phyloP scores from a whole-genome alignment of 1,140 invertebrate species.

The Potamilus streckersoni region DNA sequence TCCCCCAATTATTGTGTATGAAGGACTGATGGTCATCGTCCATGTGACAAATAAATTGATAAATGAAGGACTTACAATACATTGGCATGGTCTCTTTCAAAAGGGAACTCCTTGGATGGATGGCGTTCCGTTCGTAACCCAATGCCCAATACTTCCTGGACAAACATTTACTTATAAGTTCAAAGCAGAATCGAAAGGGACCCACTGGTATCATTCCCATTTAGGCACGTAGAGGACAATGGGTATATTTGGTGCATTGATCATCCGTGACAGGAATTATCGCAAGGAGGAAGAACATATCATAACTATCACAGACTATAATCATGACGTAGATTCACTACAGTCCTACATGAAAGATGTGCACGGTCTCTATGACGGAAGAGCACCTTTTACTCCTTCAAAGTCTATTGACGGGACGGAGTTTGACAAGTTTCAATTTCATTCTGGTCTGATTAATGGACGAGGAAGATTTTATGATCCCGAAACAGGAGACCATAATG shows the following conservation, averaged over 20 bases:
- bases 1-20: conserved; percentile 78
- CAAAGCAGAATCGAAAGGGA: conserved; percentile 48
- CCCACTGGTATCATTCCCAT: conserved; percentile 65
- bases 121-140: conserved; percentile 89
- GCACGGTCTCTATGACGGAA: conserved; percentile 36
- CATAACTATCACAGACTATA: conserved; percentile 52
- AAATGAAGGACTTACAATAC: conserved; percentile 84
- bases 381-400: conserved; percentile 19
- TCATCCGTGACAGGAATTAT: conserved; percentile 35
- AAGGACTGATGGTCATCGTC: conserved; percentile 85
- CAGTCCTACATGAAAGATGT: conserved; percentile 42
- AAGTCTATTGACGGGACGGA: conserved; percentile 33
- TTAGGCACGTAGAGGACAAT: conserved; percentile 50
- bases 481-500: conserved; percentile 35
- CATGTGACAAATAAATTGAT: conserved; percentile 86
- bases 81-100: conserved; percentile 90
- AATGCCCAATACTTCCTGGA: conserved; percentile 88
- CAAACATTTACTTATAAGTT: conserved; percentile 88
- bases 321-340: conserved; percentile 50
- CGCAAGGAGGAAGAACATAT: conserved; percentile 34
- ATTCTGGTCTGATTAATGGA: conserved; percentile 62
- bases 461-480: conserved; percentile 44
- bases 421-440: conserved; percentile 41
- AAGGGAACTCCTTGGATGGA: conserved; percentile 87
- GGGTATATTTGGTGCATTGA: conserved; percentile 55